A percentile compares a stretch with the other conserved stretches of the same genome.
Conservation (phyloP, 2,113 vertebrate species). For the Micromys minutus region DNA sequence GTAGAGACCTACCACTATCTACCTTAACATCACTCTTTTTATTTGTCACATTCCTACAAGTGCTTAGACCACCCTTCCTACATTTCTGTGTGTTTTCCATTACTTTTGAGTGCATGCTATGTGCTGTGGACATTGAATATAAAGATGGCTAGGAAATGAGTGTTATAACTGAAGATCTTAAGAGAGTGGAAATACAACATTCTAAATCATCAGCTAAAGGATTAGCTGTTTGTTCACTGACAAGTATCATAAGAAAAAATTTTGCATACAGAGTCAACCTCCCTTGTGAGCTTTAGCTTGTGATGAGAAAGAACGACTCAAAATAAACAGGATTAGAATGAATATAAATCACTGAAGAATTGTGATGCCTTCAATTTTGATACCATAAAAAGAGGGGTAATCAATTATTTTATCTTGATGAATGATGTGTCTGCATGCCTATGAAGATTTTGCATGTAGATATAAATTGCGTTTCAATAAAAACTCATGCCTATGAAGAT, state of each 20-base stretch:
- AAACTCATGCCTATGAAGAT: neutral
- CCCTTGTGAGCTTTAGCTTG: neutral
- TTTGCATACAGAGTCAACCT: neutral
- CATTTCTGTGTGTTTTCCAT: neutral
- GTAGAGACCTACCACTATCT: neutral
- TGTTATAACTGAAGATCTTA: neutral
- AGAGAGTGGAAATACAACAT: neutral
- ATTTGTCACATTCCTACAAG: neutral
- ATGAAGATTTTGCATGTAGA: neutral
- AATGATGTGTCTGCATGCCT: neutral
- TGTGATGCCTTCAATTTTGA: neutral
- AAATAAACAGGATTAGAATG: neutral
- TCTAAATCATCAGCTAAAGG: neutral
- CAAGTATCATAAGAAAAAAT: neutral
- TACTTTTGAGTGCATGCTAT: neutral
- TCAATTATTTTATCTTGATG: neutral
- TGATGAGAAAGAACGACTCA: neutral
- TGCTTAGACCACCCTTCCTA: neutral
- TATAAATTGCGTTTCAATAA: neutral
- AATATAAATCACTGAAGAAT: neutral
- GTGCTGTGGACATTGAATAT: neutral
- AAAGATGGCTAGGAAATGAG: neutral
- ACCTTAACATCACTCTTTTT: neutral
- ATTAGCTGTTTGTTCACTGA: neutral
- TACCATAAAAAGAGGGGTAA: neutral